Conservation (phyloP, 2,888 invertebrate species). For the Automeris io region DNA sequence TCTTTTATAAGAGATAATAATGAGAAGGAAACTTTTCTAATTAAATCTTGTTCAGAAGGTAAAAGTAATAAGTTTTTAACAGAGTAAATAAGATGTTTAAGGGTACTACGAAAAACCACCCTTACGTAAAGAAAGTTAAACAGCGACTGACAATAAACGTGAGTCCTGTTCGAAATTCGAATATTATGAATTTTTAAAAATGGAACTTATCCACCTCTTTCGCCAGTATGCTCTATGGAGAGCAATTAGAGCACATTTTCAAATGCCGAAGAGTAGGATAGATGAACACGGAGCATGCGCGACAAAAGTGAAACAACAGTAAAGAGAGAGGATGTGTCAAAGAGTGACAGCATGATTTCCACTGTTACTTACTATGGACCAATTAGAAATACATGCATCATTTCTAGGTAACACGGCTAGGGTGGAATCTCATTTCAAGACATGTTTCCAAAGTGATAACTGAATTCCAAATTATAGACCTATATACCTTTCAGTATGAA, state of each 20-base stretch:
- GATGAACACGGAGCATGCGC: constrained; percentile 52
- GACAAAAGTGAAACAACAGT: constrained; percentile 24
- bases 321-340: constrained; percentile 13
- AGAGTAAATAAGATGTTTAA: not conserved
- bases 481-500: too few species aligned
- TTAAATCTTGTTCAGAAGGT: not conserved
- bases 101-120: not conserved
- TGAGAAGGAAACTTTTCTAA: not conserved
- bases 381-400: constrained; percentile 26
- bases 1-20: too few species aligned
- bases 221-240: constrained; percentile 29
- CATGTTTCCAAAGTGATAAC: too few species aligned
- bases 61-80: not conserved
- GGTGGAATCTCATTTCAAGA: too few species aligned
- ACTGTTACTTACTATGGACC: constrained; percentile 23
- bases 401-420: too few species aligned
- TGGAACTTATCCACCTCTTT: constrained; percentile 12
- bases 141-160: not conserved
- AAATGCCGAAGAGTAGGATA: constrained; percentile 25
- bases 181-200: constrained; percentile 18
- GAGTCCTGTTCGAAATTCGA: not conserved
- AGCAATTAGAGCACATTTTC: constrained; percentile 31
- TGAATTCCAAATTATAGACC: too few species aligned
- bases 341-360: constrained; percentile 30
- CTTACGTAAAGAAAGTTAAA: not conserved